A percentile compares a stretch with the other conserved stretches of the same genome.
Evolutionary conservation across 1,140 invertebrate species (phyloP).

Genomic region (Drosophila albomicans): DNA sequence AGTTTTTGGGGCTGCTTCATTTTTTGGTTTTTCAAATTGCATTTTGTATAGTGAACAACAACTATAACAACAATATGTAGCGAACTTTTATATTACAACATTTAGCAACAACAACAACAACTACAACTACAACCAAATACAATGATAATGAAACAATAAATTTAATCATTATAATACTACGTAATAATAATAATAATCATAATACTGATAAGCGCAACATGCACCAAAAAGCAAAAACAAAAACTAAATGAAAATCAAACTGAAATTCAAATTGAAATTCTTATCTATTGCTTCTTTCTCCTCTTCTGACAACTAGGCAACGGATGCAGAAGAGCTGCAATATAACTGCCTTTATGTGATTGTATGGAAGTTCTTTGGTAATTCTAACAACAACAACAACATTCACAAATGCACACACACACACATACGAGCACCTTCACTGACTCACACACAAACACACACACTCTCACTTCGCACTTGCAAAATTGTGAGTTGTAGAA

Average conservation of each 20-base stretch:
- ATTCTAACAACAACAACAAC: slow-evolving; percentile 65
- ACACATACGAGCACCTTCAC: background rate
- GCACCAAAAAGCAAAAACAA: slow-evolving; percentile 27
- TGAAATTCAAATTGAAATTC: slow-evolving; percentile 52
- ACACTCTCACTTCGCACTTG: background rate
- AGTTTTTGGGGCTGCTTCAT: slow-evolving; percentile 52
- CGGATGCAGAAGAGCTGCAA: slow-evolving; percentile 83
- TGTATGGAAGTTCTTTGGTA: slow-evolving; percentile 84
- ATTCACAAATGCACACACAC: slow-evolving; percentile 27
- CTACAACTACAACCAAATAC: background rate
- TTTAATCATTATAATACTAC: slow-evolving; percentile 1
- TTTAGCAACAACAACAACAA: slow-evolving; percentile 51
- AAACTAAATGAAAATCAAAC: slow-evolving; percentile 36
- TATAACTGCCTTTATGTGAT: slow-evolving; percentile 84
- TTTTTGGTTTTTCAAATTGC: slow-evolving; percentile 73
- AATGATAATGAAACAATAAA: slow-evolving; percentile 31
- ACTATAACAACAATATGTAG: slow-evolving; percentile 40
- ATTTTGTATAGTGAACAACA: slow-evolving; percentile 68
- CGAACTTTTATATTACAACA: slow-evolving; percentile 24
- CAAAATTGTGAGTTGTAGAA: slow-evolving; percentile 5
- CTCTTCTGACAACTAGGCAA: slow-evolving; percentile 65
- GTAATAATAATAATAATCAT: slow-evolving; percentile 16
- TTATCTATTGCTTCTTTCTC: slow-evolving; percentile 79
- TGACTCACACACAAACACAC: slow-evolving; percentile 2
- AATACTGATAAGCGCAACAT: slow-evolving; percentile 27